Base-by-base conservation (phyloP, 1,140 invertebrate genomes). In the Amyelois transitella region DNA sequence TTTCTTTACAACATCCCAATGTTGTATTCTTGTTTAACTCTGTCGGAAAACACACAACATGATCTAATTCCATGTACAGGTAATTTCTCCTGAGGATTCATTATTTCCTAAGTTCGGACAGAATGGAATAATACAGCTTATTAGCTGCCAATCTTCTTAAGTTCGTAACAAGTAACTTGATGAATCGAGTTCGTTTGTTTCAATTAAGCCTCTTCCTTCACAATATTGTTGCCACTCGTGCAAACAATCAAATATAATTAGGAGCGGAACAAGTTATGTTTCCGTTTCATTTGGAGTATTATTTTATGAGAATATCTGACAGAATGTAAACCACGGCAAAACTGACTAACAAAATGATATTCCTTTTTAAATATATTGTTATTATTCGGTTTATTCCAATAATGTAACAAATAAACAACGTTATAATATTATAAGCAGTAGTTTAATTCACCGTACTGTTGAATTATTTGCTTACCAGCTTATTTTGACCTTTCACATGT, bases 31-130 rank as follows among this genome's bases (percentile, higher is more conserved):
- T n/a, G n/a, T n/a, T n/a, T n/a, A n/a, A n/a, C n/a, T n/a, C n/a
- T n/a, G n/a, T n/a, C n/a, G n/a, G n/a, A n/a, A n/a, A n/a, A n/a
- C n/a, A n/a, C n/a, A n/a, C n/a, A n/a, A 14, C 1, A 12, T 38
- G 12, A 38, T 1, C 12, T n/a, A n/a, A 14, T 52, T 48, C 43
- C 32, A 38, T 50, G 53, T 56, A 51, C 51, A 55, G 58, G 55
- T 61, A 53, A 60, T 53, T 59, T 59, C 51, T 58, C 51, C 20
- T n/a, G 51, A 53, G 57, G 50, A 52, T 58, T 32, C 24, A 17
- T 21, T 32, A 10, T 51, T 54, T 50, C 21, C 8, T 53, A 51
- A 63, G 28, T 55, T 51, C 22, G 18, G 18, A 4, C 12, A 48
- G 45, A 21, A 21, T 19, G 6, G 45, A 48, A 48, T 48, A 48